Percentiles rank a stretch among this genome's conserved stretches.
phyloP scores from a whole-genome alignment of 2,888 invertebrate species.

The Ophonus ardosiacus region DNA sequence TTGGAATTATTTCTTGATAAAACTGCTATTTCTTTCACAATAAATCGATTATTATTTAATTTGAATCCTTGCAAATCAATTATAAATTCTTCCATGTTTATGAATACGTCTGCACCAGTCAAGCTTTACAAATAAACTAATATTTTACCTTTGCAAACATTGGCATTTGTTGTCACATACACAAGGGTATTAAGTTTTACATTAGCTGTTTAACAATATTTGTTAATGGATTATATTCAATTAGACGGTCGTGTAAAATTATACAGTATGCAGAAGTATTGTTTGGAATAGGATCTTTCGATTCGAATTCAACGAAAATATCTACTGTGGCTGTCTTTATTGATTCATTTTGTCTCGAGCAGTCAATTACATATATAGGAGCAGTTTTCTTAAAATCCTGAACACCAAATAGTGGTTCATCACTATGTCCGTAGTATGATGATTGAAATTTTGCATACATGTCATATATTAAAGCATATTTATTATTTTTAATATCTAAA shows the following conservation, averaged over 20 bases:
- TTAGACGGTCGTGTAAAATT: conserved; percentile 67
- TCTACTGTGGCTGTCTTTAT: conserved; percentile 66
- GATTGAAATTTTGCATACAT: conserved; percentile 69
- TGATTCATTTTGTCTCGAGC: conserved; percentile 56
- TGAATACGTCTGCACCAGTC: too few species aligned
- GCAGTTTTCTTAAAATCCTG: conserved; percentile 52
- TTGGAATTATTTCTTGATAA: too few species aligned
- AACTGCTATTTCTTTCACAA: too few species aligned
- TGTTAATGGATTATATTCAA: conserved; percentile 66
- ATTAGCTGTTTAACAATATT: conserved; percentile 59
- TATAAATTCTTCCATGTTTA: too few species aligned
- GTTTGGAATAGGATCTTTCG: conserved; percentile 61
- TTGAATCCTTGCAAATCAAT: too few species aligned
- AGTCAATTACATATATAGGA: conserved; percentile 64
- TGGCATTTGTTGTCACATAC: too few species aligned
- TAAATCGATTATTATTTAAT: too few species aligned
- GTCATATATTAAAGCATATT: conserved; percentile 68
- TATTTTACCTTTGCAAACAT: too few species aligned
- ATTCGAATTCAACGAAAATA: conserved; percentile 66
- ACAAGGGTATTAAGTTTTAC: neutral
- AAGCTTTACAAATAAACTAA: too few species aligned
- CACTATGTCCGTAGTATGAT: conserved; percentile 66
- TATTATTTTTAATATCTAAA: conserved; percentile 68
- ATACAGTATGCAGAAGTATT: conserved; percentile 68
- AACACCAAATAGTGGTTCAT: conserved; percentile 64